These are phyloP conservation scores for Brachystomella parvula DNA, from an alignment of 1,140 invertebrate species.

Conservation along the genomic window DNA sequence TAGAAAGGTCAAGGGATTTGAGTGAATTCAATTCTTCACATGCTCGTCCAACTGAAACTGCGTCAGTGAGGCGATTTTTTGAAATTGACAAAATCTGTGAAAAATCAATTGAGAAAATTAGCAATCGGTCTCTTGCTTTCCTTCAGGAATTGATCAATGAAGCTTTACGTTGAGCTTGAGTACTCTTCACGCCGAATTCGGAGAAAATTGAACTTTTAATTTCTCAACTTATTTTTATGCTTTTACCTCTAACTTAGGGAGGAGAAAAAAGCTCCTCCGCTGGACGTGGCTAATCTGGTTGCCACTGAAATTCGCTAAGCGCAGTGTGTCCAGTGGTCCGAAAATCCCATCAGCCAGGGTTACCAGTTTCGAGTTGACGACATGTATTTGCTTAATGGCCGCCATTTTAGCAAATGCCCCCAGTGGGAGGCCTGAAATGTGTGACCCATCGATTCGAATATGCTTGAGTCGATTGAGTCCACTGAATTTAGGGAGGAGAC, in stretches of 20 bases:
- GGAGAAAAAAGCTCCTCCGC: slow-evolving; percentile 59
- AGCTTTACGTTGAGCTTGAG: too few relatives aligned
- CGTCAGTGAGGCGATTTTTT: slow-evolving; percentile 31
- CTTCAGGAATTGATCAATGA: background rate
- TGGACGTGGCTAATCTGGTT: slow-evolving; percentile 72
- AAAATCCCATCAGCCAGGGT: slow-evolving; percentile 63
- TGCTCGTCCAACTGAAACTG: slow-evolving; percentile 55
- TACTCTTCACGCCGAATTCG: too few relatives aligned
- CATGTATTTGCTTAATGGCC: slow-evolving; percentile 63
- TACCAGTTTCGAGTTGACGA: slow-evolving; percentile 56
- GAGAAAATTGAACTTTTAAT: background rate
- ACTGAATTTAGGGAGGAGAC: slow-evolving; percentile 38
- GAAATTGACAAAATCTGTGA: slow-evolving; percentile 28
- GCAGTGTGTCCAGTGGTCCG: slow-evolving; percentile 61
- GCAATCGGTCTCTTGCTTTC: background rate
- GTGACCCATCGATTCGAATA: slow-evolving; percentile 56
- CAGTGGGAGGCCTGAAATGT: slow-evolving; percentile 59
- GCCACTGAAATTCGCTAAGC: slow-evolving; percentile 63
- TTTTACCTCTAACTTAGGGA: slow-evolving; percentile 57
- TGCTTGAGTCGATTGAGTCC: slow-evolving; percentile 40
- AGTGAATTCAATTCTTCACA: slow-evolving; percentile 63
- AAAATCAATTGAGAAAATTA: too few relatives aligned
- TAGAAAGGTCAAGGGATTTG: slow-evolving; percentile 57
- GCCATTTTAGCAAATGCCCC: slow-evolving; percentile 63
- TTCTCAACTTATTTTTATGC: background rate